phyloP scores from a whole-genome alignment of 2,113 vertebrate genomes.

The Poeciliopsis prolifica region DNA sequence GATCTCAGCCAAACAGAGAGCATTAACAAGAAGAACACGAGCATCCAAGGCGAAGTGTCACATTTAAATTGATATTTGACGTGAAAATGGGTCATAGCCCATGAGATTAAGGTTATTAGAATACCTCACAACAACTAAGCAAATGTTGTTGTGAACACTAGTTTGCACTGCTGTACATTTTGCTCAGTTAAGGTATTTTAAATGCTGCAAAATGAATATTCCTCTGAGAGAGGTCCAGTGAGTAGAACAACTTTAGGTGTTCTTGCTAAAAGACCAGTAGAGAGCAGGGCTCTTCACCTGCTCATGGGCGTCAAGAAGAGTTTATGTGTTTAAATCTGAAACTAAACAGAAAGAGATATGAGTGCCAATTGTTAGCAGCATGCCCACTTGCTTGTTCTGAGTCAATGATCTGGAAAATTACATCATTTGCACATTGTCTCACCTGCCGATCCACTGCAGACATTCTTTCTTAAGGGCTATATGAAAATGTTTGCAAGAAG shows the following conservation, averaged over 20 bases:
- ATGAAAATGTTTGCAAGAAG: neutral
- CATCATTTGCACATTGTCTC: neutral
- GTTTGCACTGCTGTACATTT: constrained; percentile 32
- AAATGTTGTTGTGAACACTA: no score
- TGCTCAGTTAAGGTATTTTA: constrained; percentile 23
- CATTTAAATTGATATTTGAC: constrained; percentile 41
- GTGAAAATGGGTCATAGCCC: constrained; percentile 19
- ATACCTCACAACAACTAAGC: constrained; percentile 32
- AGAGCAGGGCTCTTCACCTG: neutral
- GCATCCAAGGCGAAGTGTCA: constrained; percentile 49
- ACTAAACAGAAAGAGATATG: neutral
- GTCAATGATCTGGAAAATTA: neutral
- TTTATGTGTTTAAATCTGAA: neutral
- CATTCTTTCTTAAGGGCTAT: neutral
- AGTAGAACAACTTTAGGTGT: constrained; percentile 32
- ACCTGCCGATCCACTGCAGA: neutral
- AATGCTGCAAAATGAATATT: constrained; percentile 12
- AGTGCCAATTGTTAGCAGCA: neutral
- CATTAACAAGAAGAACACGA: constrained; percentile 44
- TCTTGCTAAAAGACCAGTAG: neutral
- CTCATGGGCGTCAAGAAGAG: neutral
- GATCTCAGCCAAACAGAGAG: constrained; percentile 39
- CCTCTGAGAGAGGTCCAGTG: constrained; percentile 14
- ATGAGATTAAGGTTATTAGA: constrained; percentile 33
- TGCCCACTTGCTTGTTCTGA: neutral